phyloP scores from a whole-genome alignment of 2,113 vertebrate genomes.

The Urocitellus parryii region DNA sequence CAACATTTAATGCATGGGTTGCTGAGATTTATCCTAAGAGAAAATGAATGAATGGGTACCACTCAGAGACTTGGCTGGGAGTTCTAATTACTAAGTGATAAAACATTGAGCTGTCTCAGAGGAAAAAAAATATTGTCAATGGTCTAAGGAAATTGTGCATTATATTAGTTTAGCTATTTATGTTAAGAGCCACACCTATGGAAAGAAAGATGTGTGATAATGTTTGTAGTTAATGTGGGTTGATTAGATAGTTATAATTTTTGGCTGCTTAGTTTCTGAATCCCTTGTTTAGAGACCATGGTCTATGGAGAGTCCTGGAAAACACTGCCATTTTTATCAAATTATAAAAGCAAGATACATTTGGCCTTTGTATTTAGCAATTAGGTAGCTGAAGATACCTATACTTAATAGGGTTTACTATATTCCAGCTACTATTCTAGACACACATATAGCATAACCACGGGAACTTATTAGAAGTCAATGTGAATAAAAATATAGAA shows the following conservation, averaged over 20 bases:
- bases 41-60: background rate
- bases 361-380: background rate
- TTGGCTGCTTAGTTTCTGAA: background rate
- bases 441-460: background rate
- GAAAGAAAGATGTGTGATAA: background rate
- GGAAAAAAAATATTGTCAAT: background rate
- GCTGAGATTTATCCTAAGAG: background rate
- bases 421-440: background rate
- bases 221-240: background rate
- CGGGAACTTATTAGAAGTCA: background rate
- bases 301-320: background rate
- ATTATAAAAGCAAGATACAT: background rate
- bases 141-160: background rate
- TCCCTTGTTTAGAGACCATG: background rate
- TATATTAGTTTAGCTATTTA: background rate
- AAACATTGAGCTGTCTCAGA: background rate
- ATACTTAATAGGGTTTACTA: rapidly evolving
- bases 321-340: background rate
- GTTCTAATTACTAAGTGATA: background rate
- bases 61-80: background rate
- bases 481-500: background rate
- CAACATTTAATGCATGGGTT: background rate
- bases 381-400: background rate
- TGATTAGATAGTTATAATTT: background rate
- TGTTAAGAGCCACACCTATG: background rate